phyloP scores from a whole-genome alignment of 1,140 invertebrate genomes.

The Drosophila athabasca region DNA sequence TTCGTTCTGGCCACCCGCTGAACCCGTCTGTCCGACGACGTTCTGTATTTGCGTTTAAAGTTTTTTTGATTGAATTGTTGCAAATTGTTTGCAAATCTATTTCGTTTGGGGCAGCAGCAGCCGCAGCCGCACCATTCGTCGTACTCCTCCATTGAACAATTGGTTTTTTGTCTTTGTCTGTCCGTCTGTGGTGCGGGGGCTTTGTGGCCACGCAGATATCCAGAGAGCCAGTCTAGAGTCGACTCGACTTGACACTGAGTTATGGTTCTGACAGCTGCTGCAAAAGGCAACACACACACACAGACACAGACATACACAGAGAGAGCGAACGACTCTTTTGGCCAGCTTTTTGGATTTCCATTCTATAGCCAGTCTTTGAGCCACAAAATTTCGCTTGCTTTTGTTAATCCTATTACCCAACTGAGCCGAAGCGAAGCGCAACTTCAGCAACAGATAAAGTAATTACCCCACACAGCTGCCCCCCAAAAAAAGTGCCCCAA shows the following conservation, averaged over 20 bases:
- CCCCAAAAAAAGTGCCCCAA: conserved; percentile 34
- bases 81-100: conserved; percentile 83
- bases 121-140: neutral
- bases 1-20: conserved; percentile 17
- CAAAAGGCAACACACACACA: conserved; percentile 55
- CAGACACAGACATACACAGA: neutral
- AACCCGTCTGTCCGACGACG: conserved; percentile 33
- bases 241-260: conserved; percentile 77
- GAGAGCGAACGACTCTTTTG: conserved; percentile 34
- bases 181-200: conserved; percentile 59
- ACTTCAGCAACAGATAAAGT: conserved; percentile 82
- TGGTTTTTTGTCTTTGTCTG: conserved; percentile 74
- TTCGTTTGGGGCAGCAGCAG: conserved; percentile 36
- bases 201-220: conserved; percentile 70
- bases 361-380: conserved; percentile 4
- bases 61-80: conserved; percentile 82
- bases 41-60: conserved; percentile 80
- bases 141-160: conserved; percentile 67
- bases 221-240: conserved; percentile 33
- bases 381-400: conserved; percentile 29
- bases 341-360: conserved; percentile 17
- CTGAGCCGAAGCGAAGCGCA: conserved; percentile 61
- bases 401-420: conserved; percentile 77
- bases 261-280: conserved; percentile 82
- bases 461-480: conserved; percentile 65